phyloP scores from a whole-genome alignment of 2,797 vertebrate species.

The Semaprochilodus insignis region DNA sequence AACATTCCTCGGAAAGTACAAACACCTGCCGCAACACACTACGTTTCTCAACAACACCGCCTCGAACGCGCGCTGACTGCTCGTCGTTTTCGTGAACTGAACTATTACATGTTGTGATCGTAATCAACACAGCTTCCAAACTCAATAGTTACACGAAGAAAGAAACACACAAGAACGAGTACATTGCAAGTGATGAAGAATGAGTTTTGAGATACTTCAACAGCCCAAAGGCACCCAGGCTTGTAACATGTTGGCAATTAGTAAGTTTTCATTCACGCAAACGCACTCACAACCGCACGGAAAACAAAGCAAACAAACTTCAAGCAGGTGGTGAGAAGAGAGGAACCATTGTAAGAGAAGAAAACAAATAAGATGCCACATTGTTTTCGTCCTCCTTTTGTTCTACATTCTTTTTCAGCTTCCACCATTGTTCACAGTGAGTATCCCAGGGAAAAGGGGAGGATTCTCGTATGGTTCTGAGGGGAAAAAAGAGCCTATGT shows the following conservation, averaged over 20 bases:
- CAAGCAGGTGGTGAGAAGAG: constrained; percentile 72
- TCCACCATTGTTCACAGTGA: constrained; percentile 73
- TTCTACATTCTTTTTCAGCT: constrained; percentile 61
- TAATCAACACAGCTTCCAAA: constrained; percentile 64
- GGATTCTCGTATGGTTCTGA: constrained; percentile 45
- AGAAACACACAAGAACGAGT: constrained; percentile 62
- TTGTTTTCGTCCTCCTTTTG: constrained; percentile 55
- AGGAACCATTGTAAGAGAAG: constrained; percentile 67
- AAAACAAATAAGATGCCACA: constrained; percentile 58
- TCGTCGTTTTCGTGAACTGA: constrained; percentile 30
- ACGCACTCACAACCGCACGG: constrained; percentile 59
- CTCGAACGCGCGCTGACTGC: constrained; percentile 67
- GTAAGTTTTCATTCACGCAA: constrained; percentile 64
- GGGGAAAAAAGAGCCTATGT: constrained; percentile 26
- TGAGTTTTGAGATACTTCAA: constrained; percentile 70
- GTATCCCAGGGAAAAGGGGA: constrained; percentile 72
- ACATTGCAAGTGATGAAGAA: constrained; percentile 73
- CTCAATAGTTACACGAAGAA: constrained; percentile 69
- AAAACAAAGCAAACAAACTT: constrained; percentile 68
- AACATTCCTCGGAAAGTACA: constrained; percentile 76
- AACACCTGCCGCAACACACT: constrained; percentile 73
- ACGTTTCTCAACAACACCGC: constrained; percentile 63
- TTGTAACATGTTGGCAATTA: constrained; percentile 82
- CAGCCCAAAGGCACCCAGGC: constrained; percentile 90
- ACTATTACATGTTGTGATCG: constrained; percentile 61